Percentiles rank a stretch among this genome's conserved stretches.
These are phyloP conservation scores for Lerema accius DNA, from an alignment of 1,140 invertebrate genomes.

Conservation along the genomic window DNA sequence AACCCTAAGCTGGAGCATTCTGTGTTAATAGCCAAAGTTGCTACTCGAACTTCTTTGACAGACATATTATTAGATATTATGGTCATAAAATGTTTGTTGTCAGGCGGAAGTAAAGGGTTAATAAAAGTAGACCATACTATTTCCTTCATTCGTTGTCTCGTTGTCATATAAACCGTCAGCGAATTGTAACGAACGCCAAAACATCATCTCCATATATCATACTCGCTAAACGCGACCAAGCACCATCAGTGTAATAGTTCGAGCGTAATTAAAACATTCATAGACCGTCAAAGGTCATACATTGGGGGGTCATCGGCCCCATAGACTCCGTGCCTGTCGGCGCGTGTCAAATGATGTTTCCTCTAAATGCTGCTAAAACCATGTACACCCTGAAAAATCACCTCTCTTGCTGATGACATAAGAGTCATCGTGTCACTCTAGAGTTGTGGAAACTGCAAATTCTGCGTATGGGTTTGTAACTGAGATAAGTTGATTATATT, in stretches of 20 bases:
- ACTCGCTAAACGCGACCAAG: background rate
- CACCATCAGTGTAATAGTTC: conserved; percentile 1
- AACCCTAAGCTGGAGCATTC: too few relatives aligned
- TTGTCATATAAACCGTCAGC: too few relatives aligned
- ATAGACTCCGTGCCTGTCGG: conserved; percentile 24
- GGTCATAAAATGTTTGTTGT: too few relatives aligned
- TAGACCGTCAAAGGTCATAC: conserved; percentile 28
- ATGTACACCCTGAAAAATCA: background rate
- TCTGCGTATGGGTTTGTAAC: conserved; percentile 10
- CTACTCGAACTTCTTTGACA: too few relatives aligned
- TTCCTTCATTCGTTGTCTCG: too few relatives aligned
- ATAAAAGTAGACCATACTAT: too few relatives aligned
- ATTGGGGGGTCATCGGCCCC: conserved; percentile 26
- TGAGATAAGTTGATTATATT: conserved; percentile 50
- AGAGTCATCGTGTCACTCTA: background rate
- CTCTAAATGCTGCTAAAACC: conserved; percentile 1
- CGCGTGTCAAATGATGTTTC: conserved; percentile 29
- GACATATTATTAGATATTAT: too few relatives aligned
- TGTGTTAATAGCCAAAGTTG: too few relatives aligned
- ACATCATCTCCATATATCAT: background rate
- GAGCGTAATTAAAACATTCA: conserved; percentile 28
- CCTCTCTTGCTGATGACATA: background rate
- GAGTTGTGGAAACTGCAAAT: background rate
- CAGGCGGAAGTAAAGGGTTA: too few relatives aligned
- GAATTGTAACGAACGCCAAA: too few relatives aligned